Conservation (phyloP, 2,797 vertebrate species). For the Bradypus variegatus region DNA sequence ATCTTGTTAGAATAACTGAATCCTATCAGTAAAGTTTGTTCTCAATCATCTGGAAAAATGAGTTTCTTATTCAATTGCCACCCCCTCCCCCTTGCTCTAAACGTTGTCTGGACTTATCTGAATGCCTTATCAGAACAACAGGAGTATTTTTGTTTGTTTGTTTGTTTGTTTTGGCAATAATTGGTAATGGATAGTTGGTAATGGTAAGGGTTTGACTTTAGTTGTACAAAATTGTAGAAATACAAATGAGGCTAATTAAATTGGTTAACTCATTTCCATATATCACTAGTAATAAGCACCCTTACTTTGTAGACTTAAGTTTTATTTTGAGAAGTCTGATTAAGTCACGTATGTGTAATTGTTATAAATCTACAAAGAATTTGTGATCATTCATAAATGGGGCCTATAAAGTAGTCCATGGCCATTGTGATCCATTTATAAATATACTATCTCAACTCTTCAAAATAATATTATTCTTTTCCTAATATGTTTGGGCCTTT, state of each 20-base stretch:
- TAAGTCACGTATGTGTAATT: neutral
- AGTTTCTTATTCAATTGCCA: neutral
- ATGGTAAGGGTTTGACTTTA: neutral
- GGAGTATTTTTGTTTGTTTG: neutral
- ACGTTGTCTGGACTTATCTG: neutral
- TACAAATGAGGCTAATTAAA: neutral
- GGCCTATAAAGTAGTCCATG: neutral
- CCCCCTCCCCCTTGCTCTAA: neutral
- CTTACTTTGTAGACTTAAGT: neutral
- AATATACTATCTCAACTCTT: neutral
- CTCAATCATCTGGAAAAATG: neutral
- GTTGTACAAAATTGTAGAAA: neutral
- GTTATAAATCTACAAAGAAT: neutral
- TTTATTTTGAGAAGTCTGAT: slow-evolving; percentile 2
- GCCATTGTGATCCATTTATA: neutral
- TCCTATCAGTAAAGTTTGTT: neutral
- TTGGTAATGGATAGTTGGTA: neutral
- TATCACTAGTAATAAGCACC: neutral
- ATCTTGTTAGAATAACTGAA: neutral
- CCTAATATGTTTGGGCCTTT: neutral
- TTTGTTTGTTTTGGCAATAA: neutral
- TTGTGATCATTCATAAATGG: neutral
- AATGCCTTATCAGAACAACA: neutral
- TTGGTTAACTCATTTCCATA: neutral
- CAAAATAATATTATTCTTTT: neutral